A percentile compares a stretch with the other conserved stretches of the same genome.
Conservation (phyloP, 1,140 invertebrate species). For the Drepana arcuata region DNA sequence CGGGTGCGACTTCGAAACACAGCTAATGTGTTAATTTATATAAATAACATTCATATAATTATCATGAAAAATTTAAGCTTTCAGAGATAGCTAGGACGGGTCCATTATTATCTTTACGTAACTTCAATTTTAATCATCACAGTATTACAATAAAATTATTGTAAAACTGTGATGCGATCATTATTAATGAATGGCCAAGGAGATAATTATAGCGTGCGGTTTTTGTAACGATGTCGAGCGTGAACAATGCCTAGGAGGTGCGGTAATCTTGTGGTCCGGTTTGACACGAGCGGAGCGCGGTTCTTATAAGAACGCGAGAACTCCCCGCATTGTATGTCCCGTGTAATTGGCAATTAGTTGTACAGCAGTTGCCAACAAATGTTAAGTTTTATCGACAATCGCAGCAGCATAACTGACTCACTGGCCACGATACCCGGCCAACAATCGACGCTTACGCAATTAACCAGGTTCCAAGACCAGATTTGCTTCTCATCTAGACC, state of each 20-base stretch:
- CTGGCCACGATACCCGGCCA: constrained; percentile 24
- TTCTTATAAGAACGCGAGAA: constrained; percentile 8
- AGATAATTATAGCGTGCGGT: too few relatives aligned
- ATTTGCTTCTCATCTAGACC: too few relatives aligned
- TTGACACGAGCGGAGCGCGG: constrained; percentile 3
- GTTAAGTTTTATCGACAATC: constrained; percentile 27
- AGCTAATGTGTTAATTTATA: too few relatives aligned
- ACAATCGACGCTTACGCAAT: constrained; percentile 51
- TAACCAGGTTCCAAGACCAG: constrained; percentile 31
- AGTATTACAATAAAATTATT: too few relatives aligned
- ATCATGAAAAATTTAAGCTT: too few relatives aligned
- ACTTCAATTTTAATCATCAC: too few relatives aligned
- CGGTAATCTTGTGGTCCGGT: constrained; percentile 1
- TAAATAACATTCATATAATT: too few relatives aligned
- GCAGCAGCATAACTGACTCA: constrained; percentile 31
- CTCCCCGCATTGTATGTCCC: constrained; percentile 12
- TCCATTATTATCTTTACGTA: too few relatives aligned
- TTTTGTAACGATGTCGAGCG: too few relatives aligned
- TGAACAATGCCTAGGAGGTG: constrained; percentile 5
- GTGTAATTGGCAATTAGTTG: constrained; percentile 38
- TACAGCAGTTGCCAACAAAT: constrained; percentile 29
- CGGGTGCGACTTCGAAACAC: too few relatives aligned
- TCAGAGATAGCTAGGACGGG: too few relatives aligned
- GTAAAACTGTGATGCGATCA: constrained; percentile 1
- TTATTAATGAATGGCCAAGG: too few relatives aligned